These are phyloP conservation scores for Acanthaster planci DNA, from an alignment of 35 echinoderm and acorn worm species.

Conservation along the genomic window DNA sequence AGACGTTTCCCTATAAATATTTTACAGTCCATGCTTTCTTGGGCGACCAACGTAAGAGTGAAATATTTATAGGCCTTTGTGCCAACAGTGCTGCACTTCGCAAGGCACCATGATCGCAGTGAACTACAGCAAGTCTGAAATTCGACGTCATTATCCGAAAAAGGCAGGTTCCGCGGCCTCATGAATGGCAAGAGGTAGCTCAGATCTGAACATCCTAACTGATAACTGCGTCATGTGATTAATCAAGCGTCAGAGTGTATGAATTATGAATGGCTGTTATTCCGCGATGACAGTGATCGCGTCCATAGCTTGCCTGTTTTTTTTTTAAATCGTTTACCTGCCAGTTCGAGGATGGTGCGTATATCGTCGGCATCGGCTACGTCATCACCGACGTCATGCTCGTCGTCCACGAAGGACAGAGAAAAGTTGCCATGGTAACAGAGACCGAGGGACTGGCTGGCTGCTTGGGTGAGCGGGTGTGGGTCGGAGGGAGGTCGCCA, in stretches of 20 bases:
- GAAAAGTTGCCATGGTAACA: slow-evolving; percentile 27
- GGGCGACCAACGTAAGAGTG: no score
- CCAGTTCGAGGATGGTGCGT: slow-evolving; percentile 14
- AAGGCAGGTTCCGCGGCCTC: no score
- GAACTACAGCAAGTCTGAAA: no score
- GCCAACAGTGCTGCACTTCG: no score
- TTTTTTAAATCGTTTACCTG: neutral
- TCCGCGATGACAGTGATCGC: neutral
- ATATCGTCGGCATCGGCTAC: slow-evolving; percentile 5
- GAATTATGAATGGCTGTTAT: neutral
- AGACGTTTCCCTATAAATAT: no score
- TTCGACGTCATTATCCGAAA: no score
- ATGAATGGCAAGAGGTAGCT: neutral
- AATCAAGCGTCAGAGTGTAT: neutral
- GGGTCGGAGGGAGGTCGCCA: slow-evolving; percentile 16
- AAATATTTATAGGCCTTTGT: no score
- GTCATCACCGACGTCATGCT: slow-evolving; percentile 14
- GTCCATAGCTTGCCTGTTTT: neutral
- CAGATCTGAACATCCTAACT: neutral
- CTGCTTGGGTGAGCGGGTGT: neutral
- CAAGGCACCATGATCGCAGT: no score
- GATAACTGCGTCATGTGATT: neutral
- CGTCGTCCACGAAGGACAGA: slow-evolving; percentile 6
- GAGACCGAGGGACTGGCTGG: slow-evolving; percentile 3
- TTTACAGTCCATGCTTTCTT: no score